These are phyloP conservation scores for Trachelus iudaicus DNA, from an alignment of 2,888 invertebrate genomes.

Conservation along the genomic window DNA sequence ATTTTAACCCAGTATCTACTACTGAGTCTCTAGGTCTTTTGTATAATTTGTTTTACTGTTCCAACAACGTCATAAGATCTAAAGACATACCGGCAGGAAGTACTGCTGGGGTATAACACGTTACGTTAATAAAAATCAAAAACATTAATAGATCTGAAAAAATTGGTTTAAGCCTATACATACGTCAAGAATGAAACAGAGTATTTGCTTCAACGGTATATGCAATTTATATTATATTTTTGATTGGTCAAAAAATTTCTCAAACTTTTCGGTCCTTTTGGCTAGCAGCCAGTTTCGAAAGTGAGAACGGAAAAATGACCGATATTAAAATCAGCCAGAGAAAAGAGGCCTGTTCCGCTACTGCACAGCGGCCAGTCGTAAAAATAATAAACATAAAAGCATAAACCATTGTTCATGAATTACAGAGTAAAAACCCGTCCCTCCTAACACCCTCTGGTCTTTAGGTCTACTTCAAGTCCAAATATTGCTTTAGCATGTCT, in stretches of 20 bases:
- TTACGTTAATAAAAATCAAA: too few relatives aligned
- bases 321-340: not conserved
- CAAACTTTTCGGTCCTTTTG: not conserved
- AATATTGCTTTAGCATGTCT: constrained; percentile 27
- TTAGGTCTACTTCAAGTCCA: constrained; percentile 10
- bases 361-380: constrained; percentile 41
- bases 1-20: not conserved
- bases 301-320: constrained; percentile 3
- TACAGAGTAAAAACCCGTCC: constrained; percentile 36
- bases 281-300: not conserved
- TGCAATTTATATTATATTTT: not conserved
- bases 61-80: not conserved
- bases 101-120: not conserved
- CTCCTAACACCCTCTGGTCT: constrained; percentile 12
- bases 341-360: constrained; percentile 32
- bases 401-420: constrained; percentile 53
- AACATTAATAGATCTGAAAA: not conserved
- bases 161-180: not conserved
- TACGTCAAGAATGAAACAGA: not conserved
- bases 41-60: constrained; percentile 8
- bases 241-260: not conserved
- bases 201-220: too few relatives aligned
- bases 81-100: not conserved
- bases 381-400: constrained; percentile 58
- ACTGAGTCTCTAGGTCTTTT: constrained; percentile 13